Evolutionary conservation across 2,113 vertebrate genomes (phyloP).

Genomic region (Mastomys natalensis): DNA sequence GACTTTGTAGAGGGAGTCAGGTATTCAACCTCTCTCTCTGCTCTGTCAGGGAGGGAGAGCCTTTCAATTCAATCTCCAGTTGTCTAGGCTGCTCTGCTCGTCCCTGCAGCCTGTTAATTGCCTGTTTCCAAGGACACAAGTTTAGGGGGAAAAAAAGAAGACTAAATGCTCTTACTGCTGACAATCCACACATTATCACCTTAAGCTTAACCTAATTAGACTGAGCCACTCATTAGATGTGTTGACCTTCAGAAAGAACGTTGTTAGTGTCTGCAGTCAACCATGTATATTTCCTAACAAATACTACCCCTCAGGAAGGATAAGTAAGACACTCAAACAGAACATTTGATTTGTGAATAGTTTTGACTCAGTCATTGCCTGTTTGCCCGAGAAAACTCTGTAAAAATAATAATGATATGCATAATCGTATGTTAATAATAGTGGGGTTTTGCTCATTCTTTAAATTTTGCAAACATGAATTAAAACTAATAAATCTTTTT

Average conservation of each 20-base stretch:
- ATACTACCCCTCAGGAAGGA: conserved; percentile 35
- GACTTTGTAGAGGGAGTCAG: conserved; percentile 70
- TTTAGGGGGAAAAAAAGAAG: conserved; percentile 49
- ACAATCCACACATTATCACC: conserved; percentile 77
- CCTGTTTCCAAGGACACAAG: conserved; percentile 73
- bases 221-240: conserved; percentile 63
- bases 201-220: conserved; percentile 80
- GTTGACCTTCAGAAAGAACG: conserved; percentile 76
- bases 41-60: conserved; percentile 61
- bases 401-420: neutral
- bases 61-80: conserved; percentile 72
- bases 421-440: neutral
- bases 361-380: neutral
- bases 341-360: neutral
- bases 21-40: conserved; percentile 58
- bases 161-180: conserved; percentile 68
- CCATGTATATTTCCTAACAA: conserved; percentile 45
- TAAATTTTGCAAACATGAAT: neutral
- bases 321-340: conserved; percentile 17
- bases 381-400: neutral
- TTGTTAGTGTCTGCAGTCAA: conserved; percentile 49
- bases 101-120: conserved; percentile 79
- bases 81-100: conserved; percentile 63
- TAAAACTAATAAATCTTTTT: neutral
- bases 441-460: neutral